Base-by-base conservation (phyloP, 2,888 invertebrate species). In the Drosophila picticornis region DNA sequence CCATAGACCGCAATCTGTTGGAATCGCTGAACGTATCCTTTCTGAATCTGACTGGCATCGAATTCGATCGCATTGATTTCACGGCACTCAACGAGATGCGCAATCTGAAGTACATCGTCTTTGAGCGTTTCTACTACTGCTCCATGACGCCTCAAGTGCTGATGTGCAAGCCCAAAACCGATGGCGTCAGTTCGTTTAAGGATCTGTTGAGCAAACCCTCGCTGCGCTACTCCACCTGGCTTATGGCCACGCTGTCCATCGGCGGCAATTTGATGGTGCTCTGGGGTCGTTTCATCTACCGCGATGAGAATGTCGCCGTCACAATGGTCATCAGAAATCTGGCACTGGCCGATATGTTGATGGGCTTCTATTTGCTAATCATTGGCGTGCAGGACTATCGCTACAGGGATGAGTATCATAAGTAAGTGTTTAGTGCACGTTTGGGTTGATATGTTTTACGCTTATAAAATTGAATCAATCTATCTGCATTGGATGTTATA, bases 281-380 rank as follows among this genome's bases (percentile, higher is more conserved):
- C 19, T 95, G 94, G 93, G 95, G 95, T 67, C 93, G 95, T 73
- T 94, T 94, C 72, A 94, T 94, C 13, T 94, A 94, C 62, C 94
- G 94, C 36, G 95, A 95, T 84, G 95, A 96, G 85, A 95, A 95
- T 89, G 94, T 94, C 55, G 94, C 95, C 0, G 94, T 96, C 1
- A 95, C 95, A 53, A 94, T 96, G 83, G 94, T 96, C 56, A 95
- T 96, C 65, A 94, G 94, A 63, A 96, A 96, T 91, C 92, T 96
- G 43, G 96, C 96, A 53, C 94, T 95, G 32, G 95, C 96, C 16
- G 96, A 96, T 88, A 93, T 96, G 81, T 91, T 96, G 55, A 96
- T 96, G 95, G 96, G 96, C 9, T 88, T 96, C 63, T 96, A 96
- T 91, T 92, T 96, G 73, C 86, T 95, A 48, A 94, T 95, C 46